Conservation (phyloP, 1,140 invertebrate species). For the Caenorhabditis remanei region DNA sequence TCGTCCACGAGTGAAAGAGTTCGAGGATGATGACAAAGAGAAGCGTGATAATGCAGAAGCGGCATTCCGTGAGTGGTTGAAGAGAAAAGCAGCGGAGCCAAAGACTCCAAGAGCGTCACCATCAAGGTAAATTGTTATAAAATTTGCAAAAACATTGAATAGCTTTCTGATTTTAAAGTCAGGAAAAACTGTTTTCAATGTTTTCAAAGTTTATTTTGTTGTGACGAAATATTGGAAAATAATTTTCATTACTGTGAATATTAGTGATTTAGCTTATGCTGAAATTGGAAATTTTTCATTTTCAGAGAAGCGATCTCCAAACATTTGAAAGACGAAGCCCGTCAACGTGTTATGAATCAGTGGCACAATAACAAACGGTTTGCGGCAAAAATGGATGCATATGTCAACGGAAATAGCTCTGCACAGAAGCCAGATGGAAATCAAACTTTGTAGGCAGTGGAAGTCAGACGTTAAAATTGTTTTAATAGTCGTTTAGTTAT, state of each 20-base stretch:
- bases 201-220: too few relatives aligned
- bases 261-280: too few relatives aligned
- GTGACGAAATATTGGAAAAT: too few relatives aligned
- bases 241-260: too few relatives aligned
- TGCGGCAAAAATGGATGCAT: constrained; percentile 20
- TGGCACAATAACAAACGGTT: constrained; percentile 58
- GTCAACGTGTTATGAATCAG: constrained; percentile 58
- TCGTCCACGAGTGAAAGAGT: constrained; percentile 35
- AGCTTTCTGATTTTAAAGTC: background rate
- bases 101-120: constrained; percentile 60
- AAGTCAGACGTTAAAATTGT: background rate
- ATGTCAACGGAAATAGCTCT: constrained; percentile 22
- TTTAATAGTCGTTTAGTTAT: background rate
- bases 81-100: constrained; percentile 57
- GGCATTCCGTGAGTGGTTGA: constrained; percentile 60
- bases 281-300: background rate
- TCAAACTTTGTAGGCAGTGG: background rate
- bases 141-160: background rate
- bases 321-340: constrained; percentile 59
- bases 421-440: constrained; percentile 13
- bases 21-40: constrained; percentile 58
- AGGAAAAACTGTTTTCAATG: background rate
- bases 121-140: constrained; percentile 43
- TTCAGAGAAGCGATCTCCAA: constrained; percentile 60
- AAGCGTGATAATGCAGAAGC: constrained; percentile 54